Evolutionary conservation across 64 coral and sea anemone genomes (phyloP), one percentile per base, ranked within the genome.

Genomic region (Stichodactyla mertensii): DNA sequence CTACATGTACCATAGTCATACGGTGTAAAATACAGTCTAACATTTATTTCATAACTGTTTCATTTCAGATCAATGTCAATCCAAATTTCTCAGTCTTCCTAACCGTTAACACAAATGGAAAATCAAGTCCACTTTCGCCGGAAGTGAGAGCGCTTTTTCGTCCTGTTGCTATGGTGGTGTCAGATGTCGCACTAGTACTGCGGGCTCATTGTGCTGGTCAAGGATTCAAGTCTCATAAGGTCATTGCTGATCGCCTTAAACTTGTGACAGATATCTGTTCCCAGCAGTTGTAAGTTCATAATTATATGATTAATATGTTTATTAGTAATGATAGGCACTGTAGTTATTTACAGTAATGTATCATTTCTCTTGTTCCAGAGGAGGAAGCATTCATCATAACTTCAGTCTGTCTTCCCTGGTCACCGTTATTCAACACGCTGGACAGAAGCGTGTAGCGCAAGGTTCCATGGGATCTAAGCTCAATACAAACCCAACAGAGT

Each of bases 181-280:
- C 97, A 61, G 97, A 99, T 70, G 91, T 90, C 27, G 88, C 93
- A 0, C 61, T 99, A 13, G 89, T 99, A 61, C 86, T 99, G 66
- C 91, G 97, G 86, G 88, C 93, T 64, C 90, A 99, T 20, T 99
- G 97, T 80, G 97, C 97, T 13, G 93, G 96, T 55, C 97, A 99
- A 61, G 97, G 97, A 16, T 95, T 99, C 80, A 99, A 95, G 83
- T 95, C 97, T 51, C 93, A 93, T 20, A 99, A 95, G 85, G 79
- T 95, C 54, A 61, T 99, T 26, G 90, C 97, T 22, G 97, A 99
- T 94, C 91, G 93, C 4, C 88, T 95, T 10, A 99, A 89, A 52
- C 82, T 99, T 23, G 96, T 95, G 18, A 52, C 86, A 7, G 93
- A 95, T 55, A 90, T 95, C 8, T 92, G 93, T 77, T 86, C 86